Base-by-base conservation (phyloP, 2,888 invertebrate species). In the Coecobrya sp. region DNA sequence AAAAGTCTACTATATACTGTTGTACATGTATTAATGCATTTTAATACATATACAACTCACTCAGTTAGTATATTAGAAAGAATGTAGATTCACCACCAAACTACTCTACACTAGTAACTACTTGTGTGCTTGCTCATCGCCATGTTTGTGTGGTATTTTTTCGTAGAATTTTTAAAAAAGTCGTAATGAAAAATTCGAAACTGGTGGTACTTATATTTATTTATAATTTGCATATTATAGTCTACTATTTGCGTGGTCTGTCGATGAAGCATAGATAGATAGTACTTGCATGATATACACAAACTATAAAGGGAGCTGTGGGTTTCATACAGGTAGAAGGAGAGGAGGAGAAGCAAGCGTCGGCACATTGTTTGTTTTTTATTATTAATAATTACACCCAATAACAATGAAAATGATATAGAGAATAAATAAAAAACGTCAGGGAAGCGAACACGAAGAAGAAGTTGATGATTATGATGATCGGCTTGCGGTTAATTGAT, bases 401-500 rank as follows among this genome's bases (percentile, higher is more conserved):
- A 84, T 84, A 84, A 84, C 84, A 84, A 84, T 84, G 84, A 84
- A 84, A 84, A 84, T 84, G 84, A 84, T 84, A 84, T 62, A 84
- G 81, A 27, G 81, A 81, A 81, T 81, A 81, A 81, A 81, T 82
- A 59, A 59, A 89, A 62, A 82, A 68, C 22, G 73, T 36, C 65
- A 88, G 81, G 88, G 79, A 88, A 81, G 76, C 30, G 59, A 59
- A 55, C n/a, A 42, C 22, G n/a, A 59, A 73, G 7, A 73, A 27
- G 70, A 49, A 70, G 62, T n/a, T 82, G 70, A 45, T 65, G 86
- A 65, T 65, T 79, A 88, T 68, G 70, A 86, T 76, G 85, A 79
- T 91, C 91, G 87, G 91, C 86, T 91, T 91, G 82, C 87, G 87
- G 87, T 91, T 91, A 91, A 91, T 91, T 91, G 91, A 91, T 91